Percentiles rank a stretch among this genome's conserved stretches.
Evolutionary conservation across 2,113 vertebrate species (phyloP).

Genomic region (Nothobranchius kuhntae): DNA sequence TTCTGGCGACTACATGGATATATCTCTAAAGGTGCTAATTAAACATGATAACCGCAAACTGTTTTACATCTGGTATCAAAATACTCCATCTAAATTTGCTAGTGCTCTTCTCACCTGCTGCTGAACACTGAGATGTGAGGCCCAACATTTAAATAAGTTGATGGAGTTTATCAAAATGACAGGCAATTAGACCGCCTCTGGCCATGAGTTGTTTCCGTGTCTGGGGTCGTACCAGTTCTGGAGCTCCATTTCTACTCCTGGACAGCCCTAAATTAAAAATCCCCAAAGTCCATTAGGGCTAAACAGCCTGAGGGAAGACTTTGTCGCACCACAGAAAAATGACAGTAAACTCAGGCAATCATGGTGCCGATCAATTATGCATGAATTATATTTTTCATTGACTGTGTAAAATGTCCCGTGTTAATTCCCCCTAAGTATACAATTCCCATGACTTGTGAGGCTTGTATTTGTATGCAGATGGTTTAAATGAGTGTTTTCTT

Average conservation of each 20-base stretch:
- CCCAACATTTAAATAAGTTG: constrained; percentile 75
- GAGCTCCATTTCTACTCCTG: constrained; percentile 60
- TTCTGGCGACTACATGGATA: too few species aligned
- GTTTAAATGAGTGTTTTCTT: constrained; percentile 66
- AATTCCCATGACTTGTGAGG: constrained; percentile 63
- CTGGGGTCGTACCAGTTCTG: constrained; percentile 57
- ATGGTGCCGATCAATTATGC: constrained; percentile 80
- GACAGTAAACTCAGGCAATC: constrained; percentile 82
- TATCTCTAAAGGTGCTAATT: neutral
- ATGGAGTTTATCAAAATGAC: constrained; percentile 80
- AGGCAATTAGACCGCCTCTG: constrained; percentile 74
- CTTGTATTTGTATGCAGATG: constrained; percentile 34
- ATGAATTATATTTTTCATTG: constrained; percentile 79
- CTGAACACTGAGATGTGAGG: constrained; percentile 56
- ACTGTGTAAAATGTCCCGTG: constrained; percentile 76
- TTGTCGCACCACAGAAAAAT: constrained; percentile 77
- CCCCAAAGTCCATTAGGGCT: constrained; percentile 78
- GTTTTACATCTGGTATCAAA: neutral
- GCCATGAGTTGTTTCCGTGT: constrained; percentile 71
- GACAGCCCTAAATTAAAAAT: constrained; percentile 79
- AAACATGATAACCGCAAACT: neutral
- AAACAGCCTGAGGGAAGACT: constrained; percentile 79
- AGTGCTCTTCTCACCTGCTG: constrained; percentile 41
- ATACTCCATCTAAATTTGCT: neutral
- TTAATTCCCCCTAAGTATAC: constrained; percentile 75